Evolutionary conservation across 2,797 vertebrate species (phyloP).

Genomic region (Natrix natrix): DNA sequence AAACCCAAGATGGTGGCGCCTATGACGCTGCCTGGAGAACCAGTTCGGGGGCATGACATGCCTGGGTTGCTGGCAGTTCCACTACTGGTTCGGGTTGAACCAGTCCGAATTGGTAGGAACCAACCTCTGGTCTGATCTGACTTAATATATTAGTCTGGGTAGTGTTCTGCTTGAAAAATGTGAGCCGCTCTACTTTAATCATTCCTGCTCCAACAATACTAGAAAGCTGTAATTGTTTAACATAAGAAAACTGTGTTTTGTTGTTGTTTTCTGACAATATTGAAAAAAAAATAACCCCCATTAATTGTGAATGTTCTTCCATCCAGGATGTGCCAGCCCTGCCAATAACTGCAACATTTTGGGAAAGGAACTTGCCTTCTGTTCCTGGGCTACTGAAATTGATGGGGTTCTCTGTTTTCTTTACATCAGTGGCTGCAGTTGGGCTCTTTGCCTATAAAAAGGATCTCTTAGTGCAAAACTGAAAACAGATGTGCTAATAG

Average conservation of each 20-base stretch:
- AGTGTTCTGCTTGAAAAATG: background rate
- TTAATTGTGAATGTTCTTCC: conserved; percentile 53
- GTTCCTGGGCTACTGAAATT: conserved; percentile 84
- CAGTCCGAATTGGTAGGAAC: too few species aligned
- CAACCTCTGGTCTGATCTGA: background rate
- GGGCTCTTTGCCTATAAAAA: conserved; percentile 82
- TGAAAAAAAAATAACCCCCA: background rate
- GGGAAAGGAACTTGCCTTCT: conserved; percentile 91
- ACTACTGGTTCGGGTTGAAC: too few species aligned
- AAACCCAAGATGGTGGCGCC: too few species aligned
- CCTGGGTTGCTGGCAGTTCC: too few species aligned
- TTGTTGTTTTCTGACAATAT: background rate
- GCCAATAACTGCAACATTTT: conserved; percentile 85
- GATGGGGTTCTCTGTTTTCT: conserved; percentile 78
- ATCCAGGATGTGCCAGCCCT: conserved; percentile 83
- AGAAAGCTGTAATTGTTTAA: background rate
- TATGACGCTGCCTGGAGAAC: too few species aligned
- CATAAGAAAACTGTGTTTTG: background rate
- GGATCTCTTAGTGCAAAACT: conserved; percentile 73
- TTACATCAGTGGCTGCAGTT: conserved; percentile 71
- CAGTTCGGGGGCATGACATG: too few species aligned
- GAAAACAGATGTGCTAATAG: conserved; percentile 36
- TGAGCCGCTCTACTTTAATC: background rate
- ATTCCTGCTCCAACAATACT: background rate
- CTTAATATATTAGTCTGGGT: background rate